These are phyloP conservation scores for Trachops cirrhosus DNA, from an alignment of 2,797 vertebrate genomes.

Conservation along the genomic window DNA sequence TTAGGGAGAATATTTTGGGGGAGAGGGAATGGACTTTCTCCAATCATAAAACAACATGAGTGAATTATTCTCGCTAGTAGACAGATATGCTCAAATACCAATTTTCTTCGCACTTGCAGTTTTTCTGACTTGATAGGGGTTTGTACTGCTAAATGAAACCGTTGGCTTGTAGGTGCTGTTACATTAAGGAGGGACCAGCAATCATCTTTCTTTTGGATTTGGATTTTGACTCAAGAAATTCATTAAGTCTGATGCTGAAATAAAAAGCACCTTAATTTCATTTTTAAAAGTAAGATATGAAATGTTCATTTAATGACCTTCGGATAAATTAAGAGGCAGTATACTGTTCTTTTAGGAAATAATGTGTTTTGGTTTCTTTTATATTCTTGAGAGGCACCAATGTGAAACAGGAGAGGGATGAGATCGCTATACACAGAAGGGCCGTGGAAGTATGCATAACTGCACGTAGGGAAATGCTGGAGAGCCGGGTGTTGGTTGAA, in stretches of 20 bases:
- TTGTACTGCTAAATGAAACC: not conserved
- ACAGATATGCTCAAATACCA: not conserved
- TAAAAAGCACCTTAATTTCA: not conserved
- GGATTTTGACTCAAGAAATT: not conserved
- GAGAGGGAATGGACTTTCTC: not conserved
- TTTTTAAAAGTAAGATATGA: not conserved
- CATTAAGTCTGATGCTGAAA: not conserved
- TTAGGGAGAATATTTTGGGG: not conserved
- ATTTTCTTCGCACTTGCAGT: not conserved
- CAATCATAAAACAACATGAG: not conserved
- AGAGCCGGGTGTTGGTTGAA: not conserved
- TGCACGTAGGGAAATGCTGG: not conserved
- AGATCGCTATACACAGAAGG: not conserved
- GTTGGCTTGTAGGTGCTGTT: not conserved
- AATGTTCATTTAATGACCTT: not conserved
- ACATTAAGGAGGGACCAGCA: not conserved
- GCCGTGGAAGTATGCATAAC: not conserved
- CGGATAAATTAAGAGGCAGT: not conserved
- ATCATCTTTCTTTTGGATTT: not conserved
- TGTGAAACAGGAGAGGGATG: not conserved
- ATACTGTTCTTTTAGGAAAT: not conserved
- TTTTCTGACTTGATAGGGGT: conserved; percentile 7
- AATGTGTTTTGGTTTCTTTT: not conserved
- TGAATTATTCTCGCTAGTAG: conserved; percentile 14
- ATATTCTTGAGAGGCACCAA: not conserved